Evolutionary conservation across 1,140 invertebrate species (phyloP).

Genomic region (Euborellia annulipes): DNA sequence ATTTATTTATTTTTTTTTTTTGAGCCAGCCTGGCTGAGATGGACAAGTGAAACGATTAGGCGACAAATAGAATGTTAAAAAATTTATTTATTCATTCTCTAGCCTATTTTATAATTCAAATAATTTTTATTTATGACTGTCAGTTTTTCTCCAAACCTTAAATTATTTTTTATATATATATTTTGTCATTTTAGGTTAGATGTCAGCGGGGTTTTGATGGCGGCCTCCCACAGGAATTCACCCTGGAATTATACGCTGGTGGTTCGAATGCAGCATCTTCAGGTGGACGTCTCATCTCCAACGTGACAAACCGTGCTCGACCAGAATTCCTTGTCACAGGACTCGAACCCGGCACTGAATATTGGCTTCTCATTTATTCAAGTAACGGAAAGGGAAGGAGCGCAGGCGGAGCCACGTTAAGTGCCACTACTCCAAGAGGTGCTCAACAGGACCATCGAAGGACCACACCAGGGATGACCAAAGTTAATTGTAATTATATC

Average conservation of each 20-base stretch:
- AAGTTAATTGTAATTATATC: background rate
- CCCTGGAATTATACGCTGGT: constrained; percentile 23
- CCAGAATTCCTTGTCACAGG: constrained; percentile 27
- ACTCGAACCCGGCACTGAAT: constrained; percentile 28
- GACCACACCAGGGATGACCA: background rate
- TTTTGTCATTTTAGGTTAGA: constrained; percentile 25
- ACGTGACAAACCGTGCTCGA: constrained; percentile 13
- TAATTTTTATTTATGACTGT: no score
- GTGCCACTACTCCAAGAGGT: constrained; percentile 1
- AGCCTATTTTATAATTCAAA: no score
- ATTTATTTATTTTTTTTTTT: no score
- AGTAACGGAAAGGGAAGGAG: constrained; percentile 38
- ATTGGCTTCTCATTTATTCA: constrained; percentile 33
- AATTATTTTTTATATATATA: no score
- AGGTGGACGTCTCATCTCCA: constrained; percentile 16
- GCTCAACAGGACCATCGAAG: constrained; percentile 8
- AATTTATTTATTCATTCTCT: no score
- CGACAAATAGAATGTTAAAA: no score
- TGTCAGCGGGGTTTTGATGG: constrained; percentile 34
- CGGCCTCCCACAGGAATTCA: constrained; percentile 33
- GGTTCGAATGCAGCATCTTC: constrained; percentile 11
- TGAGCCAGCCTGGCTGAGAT: no score
- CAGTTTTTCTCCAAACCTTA: no score
- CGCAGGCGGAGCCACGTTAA: constrained; percentile 16
- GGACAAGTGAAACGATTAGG: no score